phyloP scores from a whole-genome alignment of 2,888 invertebrate genomes.

The Habroteleia sp. region DNA sequence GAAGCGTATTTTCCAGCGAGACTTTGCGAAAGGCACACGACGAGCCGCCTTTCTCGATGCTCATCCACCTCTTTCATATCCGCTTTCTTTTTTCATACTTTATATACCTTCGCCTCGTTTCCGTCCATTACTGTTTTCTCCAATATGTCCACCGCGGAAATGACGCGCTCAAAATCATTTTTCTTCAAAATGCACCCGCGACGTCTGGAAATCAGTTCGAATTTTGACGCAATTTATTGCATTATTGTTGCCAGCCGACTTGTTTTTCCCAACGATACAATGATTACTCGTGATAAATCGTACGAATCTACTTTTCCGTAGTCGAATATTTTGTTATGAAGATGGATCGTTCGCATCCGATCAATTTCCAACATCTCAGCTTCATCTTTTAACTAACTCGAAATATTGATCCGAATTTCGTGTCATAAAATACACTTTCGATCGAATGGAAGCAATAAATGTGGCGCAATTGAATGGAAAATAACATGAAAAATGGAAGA shows the following conservation, averaged over 20 bases:
- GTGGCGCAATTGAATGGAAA: no score
- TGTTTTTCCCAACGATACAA: constrained; percentile 19
- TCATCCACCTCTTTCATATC: constrained; percentile 52
- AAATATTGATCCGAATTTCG: no score
- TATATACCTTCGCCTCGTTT: constrained; percentile 54
- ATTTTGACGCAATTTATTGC: constrained; percentile 35
- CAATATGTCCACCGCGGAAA: constrained; percentile 50
- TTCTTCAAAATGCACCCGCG: constrained; percentile 29
- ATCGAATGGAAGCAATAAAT: no score
- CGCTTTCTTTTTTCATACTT: constrained; percentile 56
- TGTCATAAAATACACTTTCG: no score
- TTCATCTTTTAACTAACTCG: no score
- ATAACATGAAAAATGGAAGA: no score
- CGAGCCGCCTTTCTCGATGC: constrained; percentile 52
- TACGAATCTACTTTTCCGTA: constrained; percentile 7
- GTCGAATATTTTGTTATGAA: constrained; percentile 15
- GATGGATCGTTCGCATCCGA: constrained; percentile 10
- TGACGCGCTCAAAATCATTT: constrained; percentile 37
- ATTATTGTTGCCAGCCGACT: constrained; percentile 30
- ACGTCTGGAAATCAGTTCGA: constrained; percentile 34
- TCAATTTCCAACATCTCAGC: no score
- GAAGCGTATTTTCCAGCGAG: constrained; percentile 69
- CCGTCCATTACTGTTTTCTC: constrained; percentile 54
- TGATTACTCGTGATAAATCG: constrained; percentile 24
- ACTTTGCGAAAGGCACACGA: constrained; percentile 51